A percentile compares a stretch with the other conserved stretches of the same genome.
phyloP scores from a whole-genome alignment of 2,888 invertebrate genomes.

The Meiosimyza platycephala region DNA sequence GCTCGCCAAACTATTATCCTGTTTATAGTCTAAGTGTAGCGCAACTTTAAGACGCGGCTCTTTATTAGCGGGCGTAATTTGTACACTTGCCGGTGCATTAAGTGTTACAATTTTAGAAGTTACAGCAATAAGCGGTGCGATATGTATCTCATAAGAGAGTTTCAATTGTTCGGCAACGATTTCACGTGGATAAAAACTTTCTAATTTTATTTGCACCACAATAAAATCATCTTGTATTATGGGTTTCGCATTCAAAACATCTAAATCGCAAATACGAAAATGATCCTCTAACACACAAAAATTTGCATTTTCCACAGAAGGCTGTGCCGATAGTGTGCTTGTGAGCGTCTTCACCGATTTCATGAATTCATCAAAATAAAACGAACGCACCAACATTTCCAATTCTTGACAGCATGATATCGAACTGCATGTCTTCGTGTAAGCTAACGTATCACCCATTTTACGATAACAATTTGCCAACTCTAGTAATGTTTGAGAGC shows the following conservation, averaged over 20 bases:
- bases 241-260: conserved; percentile 57
- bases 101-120: conserved; percentile 21
- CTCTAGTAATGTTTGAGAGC: conserved; percentile 84
- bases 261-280: conserved; percentile 66
- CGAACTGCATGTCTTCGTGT: conserved; percentile 81
- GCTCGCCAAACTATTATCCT: conserved; percentile 82
- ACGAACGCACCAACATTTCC: conserved; percentile 78
- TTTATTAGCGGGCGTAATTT: conserved; percentile 50
- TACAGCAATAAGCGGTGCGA: conserved; percentile 53
- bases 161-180: conserved; percentile 74
- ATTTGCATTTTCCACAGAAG: conserved; percentile 62
- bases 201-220: conserved; percentile 70
- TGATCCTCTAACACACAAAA: conserved; percentile 67
- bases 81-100: conserved; percentile 50
- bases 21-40: conserved; percentile 81
- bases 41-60: conserved; percentile 70
- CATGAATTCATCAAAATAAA: conserved; percentile 86
- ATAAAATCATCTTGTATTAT: conserved; percentile 70
- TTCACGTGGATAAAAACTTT: conserved; percentile 75
- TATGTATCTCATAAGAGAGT: conserved; percentile 73
- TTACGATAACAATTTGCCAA: conserved; percentile 86
- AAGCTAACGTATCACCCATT: conserved; percentile 78
- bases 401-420: conserved; percentile 82
- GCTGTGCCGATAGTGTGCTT: conserved; percentile 58
- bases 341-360: conserved; percentile 70